phyloP scores from a whole-genome alignment of 2,888 invertebrate species.

The Eulithis testata region DNA sequence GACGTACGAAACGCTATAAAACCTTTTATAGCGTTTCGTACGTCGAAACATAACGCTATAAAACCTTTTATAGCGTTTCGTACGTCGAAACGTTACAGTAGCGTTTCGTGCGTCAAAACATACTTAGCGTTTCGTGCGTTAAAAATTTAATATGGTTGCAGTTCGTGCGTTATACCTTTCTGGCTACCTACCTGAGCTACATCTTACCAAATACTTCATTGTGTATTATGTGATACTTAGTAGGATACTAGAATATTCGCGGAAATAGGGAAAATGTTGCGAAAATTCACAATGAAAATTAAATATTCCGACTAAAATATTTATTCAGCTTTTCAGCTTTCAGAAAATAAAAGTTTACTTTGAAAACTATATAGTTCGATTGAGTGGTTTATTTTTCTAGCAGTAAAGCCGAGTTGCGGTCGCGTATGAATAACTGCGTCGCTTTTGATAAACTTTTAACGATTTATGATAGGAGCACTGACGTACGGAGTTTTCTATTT shows the following conservation, averaged over 20 bases:
- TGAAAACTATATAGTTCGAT: slow-evolving; percentile 16
- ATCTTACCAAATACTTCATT: too few relatives aligned
- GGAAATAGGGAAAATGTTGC: too few relatives aligned
- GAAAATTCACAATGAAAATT: not conserved
- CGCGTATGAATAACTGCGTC: slow-evolving; percentile 42
- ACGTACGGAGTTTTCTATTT: slow-evolving; percentile 45
- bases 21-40: too few relatives aligned
- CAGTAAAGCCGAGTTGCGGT: slow-evolving; percentile 41
- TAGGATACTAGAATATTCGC: too few relatives aligned
- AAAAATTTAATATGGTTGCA: too few relatives aligned
- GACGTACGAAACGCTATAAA: too few relatives aligned
- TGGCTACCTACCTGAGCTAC: too few relatives aligned
- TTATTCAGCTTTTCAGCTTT: slow-evolving; percentile 15
- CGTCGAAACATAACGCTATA: too few relatives aligned
- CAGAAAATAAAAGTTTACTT: slow-evolving; percentile 17
- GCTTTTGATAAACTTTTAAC: slow-evolving; percentile 65
- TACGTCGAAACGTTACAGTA: not conserved
- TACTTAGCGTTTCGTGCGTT: not conserved
- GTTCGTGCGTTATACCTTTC: too few relatives aligned
- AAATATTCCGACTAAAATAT: slow-evolving; percentile 12
- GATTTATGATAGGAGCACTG: slow-evolving; percentile 58
- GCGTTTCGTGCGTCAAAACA: not conserved
- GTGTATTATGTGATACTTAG: too few relatives aligned
- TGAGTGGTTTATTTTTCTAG: slow-evolving; percentile 31
- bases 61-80: not conserved